phyloP scores from a whole-genome alignment of 2,797 vertebrate genomes.

The Anguilla megastoma region DNA sequence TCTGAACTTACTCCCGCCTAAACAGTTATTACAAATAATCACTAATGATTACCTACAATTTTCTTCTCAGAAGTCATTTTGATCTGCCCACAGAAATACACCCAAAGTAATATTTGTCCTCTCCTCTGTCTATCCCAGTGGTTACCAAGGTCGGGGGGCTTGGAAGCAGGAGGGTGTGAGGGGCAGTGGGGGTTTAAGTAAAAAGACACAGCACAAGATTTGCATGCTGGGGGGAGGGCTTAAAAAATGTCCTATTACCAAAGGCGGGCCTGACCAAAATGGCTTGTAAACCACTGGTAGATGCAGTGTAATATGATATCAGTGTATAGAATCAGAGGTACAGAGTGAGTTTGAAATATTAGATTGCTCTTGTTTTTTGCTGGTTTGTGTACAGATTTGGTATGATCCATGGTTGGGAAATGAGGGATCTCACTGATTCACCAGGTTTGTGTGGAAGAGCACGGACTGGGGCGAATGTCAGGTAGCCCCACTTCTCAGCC shows the following conservation, averaged over 20 bases:
- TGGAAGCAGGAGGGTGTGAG: too few relatives aligned
- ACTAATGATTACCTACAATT: not conserved
- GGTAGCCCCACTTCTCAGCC: constrained; percentile 70
- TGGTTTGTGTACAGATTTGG: not conserved
- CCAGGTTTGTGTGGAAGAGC: constrained; percentile 80
- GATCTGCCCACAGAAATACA: not conserved
- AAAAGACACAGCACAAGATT: too few relatives aligned
- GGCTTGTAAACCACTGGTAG: too few relatives aligned
- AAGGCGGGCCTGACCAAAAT: too few relatives aligned
- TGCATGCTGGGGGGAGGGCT: too few relatives aligned
- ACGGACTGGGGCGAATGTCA: constrained; percentile 80
- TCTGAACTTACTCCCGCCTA: not conserved
- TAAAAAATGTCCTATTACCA: too few relatives aligned
- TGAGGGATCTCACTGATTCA: not conserved
- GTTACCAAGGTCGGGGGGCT: too few relatives aligned
- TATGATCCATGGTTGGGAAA: not conserved
- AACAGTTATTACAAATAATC: not conserved
- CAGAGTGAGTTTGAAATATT: not conserved
- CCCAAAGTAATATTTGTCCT: not conserved
- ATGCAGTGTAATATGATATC: not conserved
- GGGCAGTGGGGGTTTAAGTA: too few relatives aligned
- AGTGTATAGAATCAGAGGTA: not conserved
- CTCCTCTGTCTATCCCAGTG: not conserved
- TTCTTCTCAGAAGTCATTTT: not conserved
- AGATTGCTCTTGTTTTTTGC: not conserved